Evolutionary conservation across 2,888 invertebrate species (phyloP).

Genomic region (Himalopsyche tibetana): DNA sequence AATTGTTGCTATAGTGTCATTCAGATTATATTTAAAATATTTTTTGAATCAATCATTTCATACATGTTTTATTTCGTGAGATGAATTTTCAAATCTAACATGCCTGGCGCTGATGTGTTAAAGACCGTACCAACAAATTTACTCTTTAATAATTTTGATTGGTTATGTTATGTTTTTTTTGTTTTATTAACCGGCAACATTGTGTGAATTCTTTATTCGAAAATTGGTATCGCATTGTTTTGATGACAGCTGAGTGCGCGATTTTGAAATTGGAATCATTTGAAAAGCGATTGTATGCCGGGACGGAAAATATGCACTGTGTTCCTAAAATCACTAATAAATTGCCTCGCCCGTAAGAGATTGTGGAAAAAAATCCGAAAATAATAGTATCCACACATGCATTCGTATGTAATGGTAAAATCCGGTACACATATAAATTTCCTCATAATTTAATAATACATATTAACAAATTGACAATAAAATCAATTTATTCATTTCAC

Average conservation of each 20-base stretch:
- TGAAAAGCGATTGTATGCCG: constrained; percentile 45
- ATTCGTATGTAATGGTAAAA: too few relatives aligned
- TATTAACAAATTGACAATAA: too few relatives aligned
- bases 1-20: too few relatives aligned
- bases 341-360: not conserved
- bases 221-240: constrained; percentile 55
- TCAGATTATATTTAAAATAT: too few relatives aligned
- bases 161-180: constrained; percentile 39
- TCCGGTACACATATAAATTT: too few relatives aligned
- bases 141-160: constrained; percentile 40
- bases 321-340: constrained; percentile 1
- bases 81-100: not conserved
- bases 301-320: constrained; percentile 1
- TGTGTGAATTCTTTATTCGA: constrained; percentile 61
- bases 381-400: too few relatives aligned
- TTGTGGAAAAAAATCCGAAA: not conserved
- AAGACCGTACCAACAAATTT: constrained; percentile 18
- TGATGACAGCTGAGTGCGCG: constrained; percentile 55
- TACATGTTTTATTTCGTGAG: too few relatives aligned
- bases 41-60: too few relatives aligned
- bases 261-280: constrained; percentile 48
- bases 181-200: constrained; percentile 59
- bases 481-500: too few relatives aligned
- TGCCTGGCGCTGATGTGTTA: not conserved
- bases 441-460: too few relatives aligned